Evolutionary conservation across 2,113 vertebrate species (phyloP).

Genomic region (Embiotoca jacksoni): DNA sequence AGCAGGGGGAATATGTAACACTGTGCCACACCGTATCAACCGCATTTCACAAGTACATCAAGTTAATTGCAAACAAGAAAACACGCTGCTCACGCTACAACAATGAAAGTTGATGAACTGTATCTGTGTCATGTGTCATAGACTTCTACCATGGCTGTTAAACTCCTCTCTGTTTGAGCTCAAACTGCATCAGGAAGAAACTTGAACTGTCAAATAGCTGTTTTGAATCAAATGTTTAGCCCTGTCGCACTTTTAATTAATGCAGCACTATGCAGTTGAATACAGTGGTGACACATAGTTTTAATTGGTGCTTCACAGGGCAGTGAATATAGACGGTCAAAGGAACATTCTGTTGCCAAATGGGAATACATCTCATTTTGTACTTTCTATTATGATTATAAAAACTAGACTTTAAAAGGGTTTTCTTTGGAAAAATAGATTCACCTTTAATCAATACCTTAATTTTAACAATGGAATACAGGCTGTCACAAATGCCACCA

Average conservation of each 20-base stretch:
- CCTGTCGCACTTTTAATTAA: not conserved
- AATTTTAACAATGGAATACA: too few species aligned
- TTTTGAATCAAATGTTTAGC: not conserved
- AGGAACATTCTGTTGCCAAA: too few species aligned
- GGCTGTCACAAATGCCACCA: too few species aligned
- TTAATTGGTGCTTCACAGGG: too few species aligned
- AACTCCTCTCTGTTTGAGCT: not conserved
- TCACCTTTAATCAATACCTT: too few species aligned
- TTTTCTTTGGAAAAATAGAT: too few species aligned
- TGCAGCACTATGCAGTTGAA: not conserved
- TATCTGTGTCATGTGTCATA: slow-evolving; percentile 9
- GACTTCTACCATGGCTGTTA: not conserved
- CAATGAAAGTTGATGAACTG: slow-evolving; percentile 1
- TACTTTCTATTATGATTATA: too few species aligned
- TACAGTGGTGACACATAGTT: too few species aligned
- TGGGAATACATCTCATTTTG: too few species aligned
- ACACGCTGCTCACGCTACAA: not conserved
- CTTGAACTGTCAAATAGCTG: not conserved
- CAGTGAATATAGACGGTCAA: too few species aligned
- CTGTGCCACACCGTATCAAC: slow-evolving; percentile 27
- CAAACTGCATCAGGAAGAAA: not conserved
- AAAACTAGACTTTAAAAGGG: too few species aligned
- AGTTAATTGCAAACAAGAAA: slow-evolving; percentile 38
- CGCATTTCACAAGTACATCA: slow-evolving; percentile 24
- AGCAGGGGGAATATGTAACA: not conserved